Conservation (phyloP, 2,113 vertebrate species). For the Beaufortia kweichowensis region DNA sequence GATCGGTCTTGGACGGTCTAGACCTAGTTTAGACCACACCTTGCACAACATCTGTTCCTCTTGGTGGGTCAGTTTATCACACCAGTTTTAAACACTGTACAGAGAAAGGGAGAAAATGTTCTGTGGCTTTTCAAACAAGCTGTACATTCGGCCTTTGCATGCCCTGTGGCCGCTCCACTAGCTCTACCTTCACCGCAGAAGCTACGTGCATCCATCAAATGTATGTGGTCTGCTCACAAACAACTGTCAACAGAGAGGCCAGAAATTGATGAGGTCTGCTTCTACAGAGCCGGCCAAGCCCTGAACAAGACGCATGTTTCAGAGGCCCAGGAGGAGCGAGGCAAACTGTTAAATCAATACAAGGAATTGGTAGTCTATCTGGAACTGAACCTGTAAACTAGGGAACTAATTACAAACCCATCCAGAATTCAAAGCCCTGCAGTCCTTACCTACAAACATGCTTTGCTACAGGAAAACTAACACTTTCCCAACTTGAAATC, state of each 20-base stretch:
- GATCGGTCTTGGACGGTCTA: too few relatives aligned
- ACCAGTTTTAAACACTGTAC: slow-evolving; percentile 56
- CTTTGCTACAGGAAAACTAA: not conserved
- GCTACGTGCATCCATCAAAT: slow-evolving; percentile 65
- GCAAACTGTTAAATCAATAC: slow-evolving; percentile 70
- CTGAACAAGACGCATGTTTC: slow-evolving; percentile 61
- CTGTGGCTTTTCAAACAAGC: slow-evolving; percentile 61
- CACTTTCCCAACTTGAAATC: not conserved
- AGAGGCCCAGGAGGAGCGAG: slow-evolving; percentile 66
- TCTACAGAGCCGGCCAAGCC: slow-evolving; percentile 55
- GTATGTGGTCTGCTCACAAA: slow-evolving; percentile 63
- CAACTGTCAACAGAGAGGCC: slow-evolving; percentile 65
- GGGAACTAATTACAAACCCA: slow-evolving; percentile 69
- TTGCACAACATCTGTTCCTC: slow-evolving; percentile 64
- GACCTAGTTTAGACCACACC: not conserved
- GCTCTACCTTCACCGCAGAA: slow-evolving; percentile 54
- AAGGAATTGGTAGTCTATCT: slow-evolving; percentile 68
- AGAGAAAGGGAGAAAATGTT: slow-evolving; percentile 63
- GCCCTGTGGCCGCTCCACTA: slow-evolving; percentile 48
- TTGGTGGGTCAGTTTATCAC: slow-evolving; percentile 71
- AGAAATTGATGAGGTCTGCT: slow-evolving; percentile 70
- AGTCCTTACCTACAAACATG: slow-evolving; percentile 40
- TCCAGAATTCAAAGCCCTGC: slow-evolving; percentile 60
- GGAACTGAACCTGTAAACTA: slow-evolving; percentile 59
- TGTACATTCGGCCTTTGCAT: slow-evolving; percentile 42